A percentile compares a stretch with the other conserved stretches of the same genome.
Evolutionary conservation across 2,888 invertebrate species (phyloP).

Genomic region (Vandiemenella viatica): DNA sequence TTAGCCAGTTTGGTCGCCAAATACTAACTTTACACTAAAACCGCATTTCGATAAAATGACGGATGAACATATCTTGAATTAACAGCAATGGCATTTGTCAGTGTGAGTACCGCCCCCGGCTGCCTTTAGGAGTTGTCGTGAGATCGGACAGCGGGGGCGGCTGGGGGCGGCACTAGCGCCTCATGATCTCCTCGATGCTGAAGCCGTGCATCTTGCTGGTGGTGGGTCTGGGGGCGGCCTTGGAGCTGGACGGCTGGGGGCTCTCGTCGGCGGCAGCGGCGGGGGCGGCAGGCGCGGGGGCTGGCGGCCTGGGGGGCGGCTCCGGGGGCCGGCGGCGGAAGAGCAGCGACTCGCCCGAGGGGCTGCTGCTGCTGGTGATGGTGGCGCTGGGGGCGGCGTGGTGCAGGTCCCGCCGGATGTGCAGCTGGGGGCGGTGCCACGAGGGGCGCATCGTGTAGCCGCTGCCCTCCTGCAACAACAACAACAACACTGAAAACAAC

Average conservation of each 20-base stretch:
- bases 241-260: constrained; percentile 20
- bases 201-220: constrained; percentile 62
- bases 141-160: neutral
- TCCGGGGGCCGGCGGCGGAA: constrained; percentile 18
- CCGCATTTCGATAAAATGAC: too few relatives aligned
- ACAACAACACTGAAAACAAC: too few relatives aligned
- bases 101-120: too few relatives aligned
- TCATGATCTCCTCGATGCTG: constrained; percentile 83
- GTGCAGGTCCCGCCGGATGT: constrained; percentile 56
- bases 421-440: constrained; percentile 40
- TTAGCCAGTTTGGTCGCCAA: too few relatives aligned
- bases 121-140: too few relatives aligned
- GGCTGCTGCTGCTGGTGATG: constrained; percentile 25
- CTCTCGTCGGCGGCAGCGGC: constrained; percentile 31
- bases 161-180: constrained; percentile 40
- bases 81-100: too few relatives aligned
- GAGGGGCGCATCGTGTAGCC: constrained; percentile 45
- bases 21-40: too few relatives aligned
- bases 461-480: constrained; percentile 3
- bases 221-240: constrained; percentile 27
- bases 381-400: constrained; percentile 20
- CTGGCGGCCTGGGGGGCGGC: constrained; percentile 15
- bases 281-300: constrained; percentile 14
- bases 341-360: neutral
- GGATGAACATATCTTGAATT: too few relatives aligned